Percentiles rank a stretch among this genome's conserved stretches.
phyloP scores from a whole-genome alignment of 2,113 vertebrate species.

The Atrichornis clamosus region DNA sequence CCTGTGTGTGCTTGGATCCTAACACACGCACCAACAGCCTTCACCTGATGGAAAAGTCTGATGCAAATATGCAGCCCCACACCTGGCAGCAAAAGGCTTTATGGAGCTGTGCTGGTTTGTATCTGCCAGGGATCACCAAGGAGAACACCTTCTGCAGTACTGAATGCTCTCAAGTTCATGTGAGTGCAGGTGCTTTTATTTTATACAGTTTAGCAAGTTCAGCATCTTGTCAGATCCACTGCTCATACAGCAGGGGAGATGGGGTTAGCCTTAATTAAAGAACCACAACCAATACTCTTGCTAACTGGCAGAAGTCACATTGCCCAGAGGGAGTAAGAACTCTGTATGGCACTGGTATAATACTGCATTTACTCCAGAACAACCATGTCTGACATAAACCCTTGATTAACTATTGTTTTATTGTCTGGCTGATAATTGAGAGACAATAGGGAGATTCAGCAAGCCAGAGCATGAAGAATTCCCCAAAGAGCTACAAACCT shows the following conservation, averaged over 20 bases:
- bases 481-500: neutral
- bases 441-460: neutral
- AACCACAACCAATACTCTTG: neutral
- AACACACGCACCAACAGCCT: neutral
- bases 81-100: neutral
- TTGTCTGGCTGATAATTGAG: neutral
- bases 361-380: neutral
- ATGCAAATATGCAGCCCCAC: neutral
- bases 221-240: neutral
- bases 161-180: neutral
- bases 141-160: neutral
- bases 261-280: neutral
- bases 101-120: neutral
- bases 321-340: neutral
- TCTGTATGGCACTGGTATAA: neutral
- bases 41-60: neutral
- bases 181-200: neutral
- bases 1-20: neutral
- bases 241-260: neutral
- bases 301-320: neutral
- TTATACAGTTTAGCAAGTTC: neutral
- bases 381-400: neutral
- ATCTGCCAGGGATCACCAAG: neutral
- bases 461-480: neutral
- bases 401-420: neutral